Conservation (phyloP, 2,888 invertebrate species). For the Lampropteryx suffumata region DNA sequence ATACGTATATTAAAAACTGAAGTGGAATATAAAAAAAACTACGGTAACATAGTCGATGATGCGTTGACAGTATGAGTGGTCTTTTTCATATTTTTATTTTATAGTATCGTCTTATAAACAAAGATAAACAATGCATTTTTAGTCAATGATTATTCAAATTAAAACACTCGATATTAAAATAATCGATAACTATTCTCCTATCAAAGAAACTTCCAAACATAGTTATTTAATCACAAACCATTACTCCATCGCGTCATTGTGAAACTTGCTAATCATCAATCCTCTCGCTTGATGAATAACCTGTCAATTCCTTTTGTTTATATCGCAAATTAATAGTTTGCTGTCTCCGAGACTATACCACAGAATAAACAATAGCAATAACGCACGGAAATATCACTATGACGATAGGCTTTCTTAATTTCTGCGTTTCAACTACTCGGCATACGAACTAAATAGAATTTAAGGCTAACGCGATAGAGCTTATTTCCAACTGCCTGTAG, state of each 20-base stretch:
- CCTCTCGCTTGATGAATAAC: conserved; percentile 41
- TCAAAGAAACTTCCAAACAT: conserved; percentile 27
- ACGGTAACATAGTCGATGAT: too few relatives aligned
- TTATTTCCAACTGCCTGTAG: neutral
- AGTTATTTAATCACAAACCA: conserved; percentile 30
- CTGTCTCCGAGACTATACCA: conserved; percentile 50
- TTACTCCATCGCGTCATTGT: conserved; percentile 35
- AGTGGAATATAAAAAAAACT: too few relatives aligned
- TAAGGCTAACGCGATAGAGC: neutral
- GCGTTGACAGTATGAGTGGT: too few relatives aligned
- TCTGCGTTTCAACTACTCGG: neutral
- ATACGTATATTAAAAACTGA: too few relatives aligned
- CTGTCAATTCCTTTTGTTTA: conserved; percentile 41
- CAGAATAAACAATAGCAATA: neutral
- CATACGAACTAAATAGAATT: neutral
- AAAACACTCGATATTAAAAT: too few relatives aligned
- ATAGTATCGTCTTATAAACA: too few relatives aligned
- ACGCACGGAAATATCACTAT: neutral
- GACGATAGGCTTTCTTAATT: too few relatives aligned
- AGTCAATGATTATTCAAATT: too few relatives aligned
- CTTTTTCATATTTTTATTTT: too few relatives aligned
- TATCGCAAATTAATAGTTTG: conserved; percentile 44
- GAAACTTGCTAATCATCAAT: conserved; percentile 45
- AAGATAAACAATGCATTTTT: too few relatives aligned
- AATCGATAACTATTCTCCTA: neutral